Conservation (phyloP, 1,140 invertebrate species). For the Trachymyrmex cornetzi region DNA sequence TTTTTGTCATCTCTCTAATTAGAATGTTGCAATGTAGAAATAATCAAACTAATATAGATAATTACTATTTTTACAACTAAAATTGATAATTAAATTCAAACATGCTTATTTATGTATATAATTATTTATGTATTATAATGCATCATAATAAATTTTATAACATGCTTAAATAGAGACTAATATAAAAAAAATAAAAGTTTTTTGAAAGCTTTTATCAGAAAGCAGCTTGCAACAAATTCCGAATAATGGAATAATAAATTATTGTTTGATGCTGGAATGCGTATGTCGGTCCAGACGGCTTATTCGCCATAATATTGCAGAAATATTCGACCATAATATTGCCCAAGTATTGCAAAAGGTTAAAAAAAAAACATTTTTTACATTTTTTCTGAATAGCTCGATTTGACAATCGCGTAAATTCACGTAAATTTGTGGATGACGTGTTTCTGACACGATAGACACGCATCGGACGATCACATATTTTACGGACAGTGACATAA, state of each 20-base stretch:
- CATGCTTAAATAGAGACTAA: neutral
- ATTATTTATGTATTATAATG: neutral
- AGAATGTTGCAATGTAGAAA: neutral
- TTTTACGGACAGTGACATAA: constrained; percentile 47
- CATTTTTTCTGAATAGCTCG: constrained; percentile 17
- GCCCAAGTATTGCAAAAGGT: neutral
- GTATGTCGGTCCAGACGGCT: neutral
- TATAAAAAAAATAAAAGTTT: constrained; percentile 1
- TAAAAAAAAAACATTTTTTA: constrained; percentile 33
- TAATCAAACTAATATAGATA: neutral
- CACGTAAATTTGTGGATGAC: constrained; percentile 22
- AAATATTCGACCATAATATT: neutral
- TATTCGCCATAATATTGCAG: neutral
- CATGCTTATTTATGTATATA: neutral
- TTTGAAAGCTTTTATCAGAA: neutral
- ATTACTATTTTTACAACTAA: neutral
- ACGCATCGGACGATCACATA: constrained; percentile 25
- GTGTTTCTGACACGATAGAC: constrained; percentile 44
- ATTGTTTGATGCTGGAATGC: neutral
- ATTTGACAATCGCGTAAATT: constrained; percentile 43
- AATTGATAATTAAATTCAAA: constrained; percentile 14
- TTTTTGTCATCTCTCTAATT: neutral
- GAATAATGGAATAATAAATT: constrained; percentile 1
- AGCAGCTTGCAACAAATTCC: neutral
- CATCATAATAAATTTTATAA: neutral